A percentile compares a stretch with the other conserved stretches of the same genome.
phyloP scores from a whole-genome alignment of 2,797 vertebrate species.

The Hoplostethus atlanticus region DNA sequence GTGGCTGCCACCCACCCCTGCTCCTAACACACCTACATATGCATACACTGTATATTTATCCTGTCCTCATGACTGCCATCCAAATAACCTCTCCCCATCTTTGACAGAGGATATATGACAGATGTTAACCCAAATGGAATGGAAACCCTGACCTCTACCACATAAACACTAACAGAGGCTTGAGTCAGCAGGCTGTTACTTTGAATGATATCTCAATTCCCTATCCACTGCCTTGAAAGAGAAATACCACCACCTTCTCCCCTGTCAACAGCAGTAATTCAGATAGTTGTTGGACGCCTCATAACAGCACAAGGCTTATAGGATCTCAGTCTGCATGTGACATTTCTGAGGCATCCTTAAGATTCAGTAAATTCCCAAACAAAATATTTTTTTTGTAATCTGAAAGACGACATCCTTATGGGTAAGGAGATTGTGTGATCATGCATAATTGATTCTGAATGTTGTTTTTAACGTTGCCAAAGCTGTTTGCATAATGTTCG shows the following conservation, averaged over 20 bases:
- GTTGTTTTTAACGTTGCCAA: constrained; percentile 7
- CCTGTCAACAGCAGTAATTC: constrained; percentile 77
- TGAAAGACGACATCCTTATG: constrained; percentile 25
- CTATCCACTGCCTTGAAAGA: constrained; percentile 75
- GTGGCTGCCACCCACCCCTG: constrained; percentile 26
- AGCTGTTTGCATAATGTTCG: constrained; percentile 20
- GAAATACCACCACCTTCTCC: constrained; percentile 75
- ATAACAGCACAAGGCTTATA: constrained; percentile 67
- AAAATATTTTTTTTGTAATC: constrained; percentile 37
- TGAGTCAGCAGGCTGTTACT: constrained; percentile 80
- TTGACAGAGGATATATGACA: constrained; percentile 67
- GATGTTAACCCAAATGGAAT: constrained; percentile 75
- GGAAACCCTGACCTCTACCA: constrained; percentile 81
- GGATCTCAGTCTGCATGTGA: constrained; percentile 54
- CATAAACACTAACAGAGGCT: constrained; percentile 79
- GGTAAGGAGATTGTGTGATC: constrained; percentile 12
- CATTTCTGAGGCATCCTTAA: constrained; percentile 52
- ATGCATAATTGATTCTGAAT: constrained; percentile 35
- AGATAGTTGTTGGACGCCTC: constrained; percentile 69
- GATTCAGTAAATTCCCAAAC: constrained; percentile 51
- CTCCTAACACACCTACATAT: constrained; percentile 26
- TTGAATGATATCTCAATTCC: constrained; percentile 87
- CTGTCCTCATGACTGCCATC: constrained; percentile 59
- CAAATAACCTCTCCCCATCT: constrained; percentile 51
- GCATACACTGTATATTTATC: constrained; percentile 46